Percentiles rank a stretch among this genome's conserved stretches.
These are phyloP conservation scores for Tinamus major DNA, from an alignment of 2,797 vertebrate genomes.

Conservation along the genomic window DNA sequence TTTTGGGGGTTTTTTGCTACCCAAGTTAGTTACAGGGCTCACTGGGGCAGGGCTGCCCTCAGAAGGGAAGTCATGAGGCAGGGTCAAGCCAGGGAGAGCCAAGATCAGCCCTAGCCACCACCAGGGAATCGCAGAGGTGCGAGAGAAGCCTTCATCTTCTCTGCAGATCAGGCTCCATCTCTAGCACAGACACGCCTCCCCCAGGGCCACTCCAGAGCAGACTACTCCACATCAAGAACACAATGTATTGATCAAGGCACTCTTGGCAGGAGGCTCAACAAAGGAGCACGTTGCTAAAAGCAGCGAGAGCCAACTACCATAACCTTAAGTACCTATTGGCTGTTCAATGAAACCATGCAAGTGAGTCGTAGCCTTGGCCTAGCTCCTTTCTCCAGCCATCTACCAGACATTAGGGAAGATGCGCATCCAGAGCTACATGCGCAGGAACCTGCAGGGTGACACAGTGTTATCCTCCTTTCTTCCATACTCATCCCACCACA, in stretches of 20 bases:
- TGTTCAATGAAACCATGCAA: neutral
- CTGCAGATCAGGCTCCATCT: neutral
- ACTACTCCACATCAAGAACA: neutral
- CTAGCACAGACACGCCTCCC: neutral
- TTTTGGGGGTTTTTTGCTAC: neutral
- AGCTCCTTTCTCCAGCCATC: neutral
- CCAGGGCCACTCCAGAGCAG: neutral
- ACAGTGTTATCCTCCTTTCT: neutral
- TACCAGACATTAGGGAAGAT: accelerated
- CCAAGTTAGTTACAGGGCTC: neutral
- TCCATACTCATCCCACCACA: neutral
- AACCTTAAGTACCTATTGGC: neutral
- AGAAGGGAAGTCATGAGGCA: neutral
- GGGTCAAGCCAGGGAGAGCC: neutral
- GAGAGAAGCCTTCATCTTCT: neutral
- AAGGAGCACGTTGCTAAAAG: neutral
- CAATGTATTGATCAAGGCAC: neutral
- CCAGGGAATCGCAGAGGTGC: accelerated
- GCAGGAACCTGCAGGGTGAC: neutral
- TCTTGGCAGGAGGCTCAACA: neutral
- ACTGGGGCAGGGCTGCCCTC: neutral
- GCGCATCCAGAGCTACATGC: accelerated
- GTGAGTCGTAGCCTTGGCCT: neutral
- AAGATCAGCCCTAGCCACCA: neutral
- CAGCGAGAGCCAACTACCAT: neutral